phyloP scores from a whole-genome alignment of 2,888 invertebrate species.

The Hoplodrina ambigua region DNA sequence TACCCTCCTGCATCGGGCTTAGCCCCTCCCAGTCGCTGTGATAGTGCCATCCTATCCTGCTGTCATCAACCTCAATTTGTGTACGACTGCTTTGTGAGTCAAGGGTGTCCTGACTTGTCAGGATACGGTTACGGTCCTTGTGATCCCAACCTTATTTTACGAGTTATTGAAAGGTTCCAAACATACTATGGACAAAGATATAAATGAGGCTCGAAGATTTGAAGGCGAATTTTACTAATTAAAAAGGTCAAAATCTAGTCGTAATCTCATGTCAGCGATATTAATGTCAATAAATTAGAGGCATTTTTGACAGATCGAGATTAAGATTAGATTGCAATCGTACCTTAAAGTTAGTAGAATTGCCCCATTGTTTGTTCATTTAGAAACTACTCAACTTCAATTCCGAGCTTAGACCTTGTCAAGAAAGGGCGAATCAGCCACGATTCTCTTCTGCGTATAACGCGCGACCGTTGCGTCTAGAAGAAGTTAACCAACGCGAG shows the following conservation, averaged over 20 bases:
- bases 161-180: slow-evolving; percentile 76
- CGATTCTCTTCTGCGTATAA: too few species aligned
- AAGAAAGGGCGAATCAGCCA: too few species aligned
- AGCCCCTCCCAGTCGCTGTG: slow-evolving; percentile 72
- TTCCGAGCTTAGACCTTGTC: slow-evolving; percentile 19
- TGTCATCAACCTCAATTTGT: slow-evolving; percentile 76
- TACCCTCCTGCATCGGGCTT: slow-evolving; percentile 17
- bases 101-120: slow-evolving; percentile 86
- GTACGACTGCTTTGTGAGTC: slow-evolving; percentile 76
- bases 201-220: slow-evolving; percentile 55
- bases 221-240: too few species aligned
- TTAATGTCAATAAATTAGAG: too few species aligned
- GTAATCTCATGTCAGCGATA: too few species aligned
- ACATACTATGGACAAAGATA: slow-evolving; percentile 73
- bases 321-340: too few species aligned
- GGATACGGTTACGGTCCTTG: slow-evolving; percentile 77
- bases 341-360: too few species aligned
- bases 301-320: too few species aligned
- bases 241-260: too few species aligned
- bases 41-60: slow-evolving; percentile 79
- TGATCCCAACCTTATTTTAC: slow-evolving; percentile 70
- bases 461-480: too few species aligned
- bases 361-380: neutral
- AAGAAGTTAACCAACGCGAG: too few species aligned
- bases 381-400: slow-evolving; percentile 12